Base-by-base conservation (phyloP, 1,140 invertebrate genomes). In the Musca vetustissima region DNA sequence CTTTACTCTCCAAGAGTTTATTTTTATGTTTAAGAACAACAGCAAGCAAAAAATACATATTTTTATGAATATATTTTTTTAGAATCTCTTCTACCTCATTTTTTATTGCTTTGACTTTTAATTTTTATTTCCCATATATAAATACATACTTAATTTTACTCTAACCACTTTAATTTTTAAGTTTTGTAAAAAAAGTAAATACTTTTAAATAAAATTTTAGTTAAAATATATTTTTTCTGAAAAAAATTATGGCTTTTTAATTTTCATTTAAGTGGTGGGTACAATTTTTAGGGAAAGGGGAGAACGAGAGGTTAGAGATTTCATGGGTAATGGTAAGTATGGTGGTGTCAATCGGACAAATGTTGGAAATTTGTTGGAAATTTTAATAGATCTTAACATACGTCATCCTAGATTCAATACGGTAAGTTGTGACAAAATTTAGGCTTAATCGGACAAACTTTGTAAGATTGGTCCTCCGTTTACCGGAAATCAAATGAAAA, bases 171-270 rank as follows among this genome's bases (percentile, higher is more conserved):
- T 36, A 64, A 6, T 25, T n/a, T 64, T 50, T 50, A 50, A 66
- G 49, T 50, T 66, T n/a, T 66, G 49, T 66, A 66, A 43, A 66
- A 66, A 66, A 50, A 3, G 32, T 8, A 65, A 65, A 14, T 11
- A 24, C 24, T 61, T 61, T 61, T 24, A 49, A 66, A 66, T 66
- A 66, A 49, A 53, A 50, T 66, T 52, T 66, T 49, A 66, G 43
- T 66, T 66, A 24, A 66, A 66, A 66, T 66, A 66, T 66, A 43
- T 49, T 49, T 43, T 65, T 43, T 32, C 47, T 48, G 8, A 49
- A 50, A 66, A 66, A 24, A 24, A 50, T 17, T 48, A 24, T 66
- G 32, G 47, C 17, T 66, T 66, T 66, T 24, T 53, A 22, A 22
- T 22, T 22, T 53, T n/a, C n/a, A n/a, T n/a, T n/a, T n/a, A n/a